Evolutionary conservation across 2,888 invertebrate species (phyloP).

Genomic region (Uropetala carovei): DNA sequence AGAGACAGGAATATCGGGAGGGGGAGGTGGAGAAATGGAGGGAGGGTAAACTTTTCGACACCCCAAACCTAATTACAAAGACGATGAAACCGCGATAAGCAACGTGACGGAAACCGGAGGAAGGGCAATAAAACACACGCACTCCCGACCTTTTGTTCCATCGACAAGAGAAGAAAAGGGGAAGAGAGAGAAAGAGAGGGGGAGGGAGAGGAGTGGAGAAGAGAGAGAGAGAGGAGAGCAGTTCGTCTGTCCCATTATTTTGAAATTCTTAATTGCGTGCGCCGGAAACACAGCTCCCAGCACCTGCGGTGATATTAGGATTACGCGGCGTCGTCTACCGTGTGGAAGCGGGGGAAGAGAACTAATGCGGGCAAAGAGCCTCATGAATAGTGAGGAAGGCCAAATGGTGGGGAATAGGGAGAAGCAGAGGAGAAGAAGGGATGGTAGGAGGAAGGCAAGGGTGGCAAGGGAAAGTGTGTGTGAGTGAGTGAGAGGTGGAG

Average conservation of each 20-base stretch:
- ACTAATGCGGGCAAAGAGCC: constrained; percentile 29
- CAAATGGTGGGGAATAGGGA: background rate
- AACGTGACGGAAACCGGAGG: constrained; percentile 32
- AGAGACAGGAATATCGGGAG: no score
- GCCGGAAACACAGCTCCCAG: constrained; percentile 9
- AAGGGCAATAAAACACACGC: background rate
- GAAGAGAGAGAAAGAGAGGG: background rate
- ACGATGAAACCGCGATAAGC: background rate
- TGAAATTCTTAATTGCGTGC: constrained; percentile 34
- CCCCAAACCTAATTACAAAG: constrained; percentile 2
- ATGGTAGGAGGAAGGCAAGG: background rate
- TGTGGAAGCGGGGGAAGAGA: background rate
- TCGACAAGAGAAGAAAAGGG: background rate
- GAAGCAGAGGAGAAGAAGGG: background rate
- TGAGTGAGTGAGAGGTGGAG: background rate
- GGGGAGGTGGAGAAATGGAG: background rate
- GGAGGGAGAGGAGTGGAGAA: background rate
- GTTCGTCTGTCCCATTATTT: background rate
- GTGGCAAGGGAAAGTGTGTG: background rate
- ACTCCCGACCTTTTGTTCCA: background rate
- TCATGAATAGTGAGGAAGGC: constrained; percentile 15
- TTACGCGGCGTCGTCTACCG: constrained; percentile 6
- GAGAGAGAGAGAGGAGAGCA: background rate
- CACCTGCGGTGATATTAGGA: constrained; percentile 39
- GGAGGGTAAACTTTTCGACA: background rate